A percentile compares a stretch with the other conserved stretches of the same genome.
These are phyloP conservation scores for Cosmorhoe ocellata DNA, from an alignment of 2,888 invertebrate species.

Conservation along the genomic window DNA sequence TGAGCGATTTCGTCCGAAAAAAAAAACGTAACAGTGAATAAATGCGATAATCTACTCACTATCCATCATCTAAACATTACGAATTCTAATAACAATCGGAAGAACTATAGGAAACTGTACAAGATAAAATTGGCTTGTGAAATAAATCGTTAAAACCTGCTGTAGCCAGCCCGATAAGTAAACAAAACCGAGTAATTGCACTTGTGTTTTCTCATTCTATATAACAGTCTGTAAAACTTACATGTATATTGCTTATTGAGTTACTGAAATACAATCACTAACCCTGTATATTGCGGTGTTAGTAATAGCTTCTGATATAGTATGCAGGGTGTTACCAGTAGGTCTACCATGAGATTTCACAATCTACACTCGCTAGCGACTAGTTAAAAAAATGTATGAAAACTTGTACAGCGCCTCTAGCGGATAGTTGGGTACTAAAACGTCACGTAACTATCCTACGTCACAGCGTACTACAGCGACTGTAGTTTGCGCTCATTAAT, in stretches of 20 bases:
- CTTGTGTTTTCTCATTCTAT: conserved; percentile 17
- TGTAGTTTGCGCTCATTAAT: too few relatives aligned
- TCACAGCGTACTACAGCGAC: too few relatives aligned
- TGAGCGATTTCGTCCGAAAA: background rate
- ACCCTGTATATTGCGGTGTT: background rate
- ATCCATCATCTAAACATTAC: background rate
- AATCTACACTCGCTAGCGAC: too few relatives aligned
- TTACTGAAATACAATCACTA: background rate
- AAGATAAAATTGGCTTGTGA: conserved; percentile 6
- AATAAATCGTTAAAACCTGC: background rate
- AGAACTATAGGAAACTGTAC: conserved; percentile 12
- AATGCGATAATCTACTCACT: conserved; percentile 6
- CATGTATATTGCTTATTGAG: background rate
- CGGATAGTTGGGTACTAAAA: too few relatives aligned
- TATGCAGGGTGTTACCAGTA: too few relatives aligned
- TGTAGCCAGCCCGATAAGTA: conserved; percentile 9
- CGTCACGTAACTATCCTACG: too few relatives aligned
- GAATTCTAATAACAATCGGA: conserved; percentile 1
- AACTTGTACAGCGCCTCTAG: too few relatives aligned
- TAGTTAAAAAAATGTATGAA: too few relatives aligned
- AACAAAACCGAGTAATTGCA: conserved; percentile 20
- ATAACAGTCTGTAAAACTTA: conserved; percentile 14
- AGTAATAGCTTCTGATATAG: conserved; percentile 3
- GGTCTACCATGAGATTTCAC: too few relatives aligned
- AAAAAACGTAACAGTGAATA: conserved; percentile 1